A percentile compares a stretch with the other conserved stretches of the same genome.
Conservation (phyloP, 2,888 invertebrate genomes). For the Eudasyphora cyanicolor region DNA sequence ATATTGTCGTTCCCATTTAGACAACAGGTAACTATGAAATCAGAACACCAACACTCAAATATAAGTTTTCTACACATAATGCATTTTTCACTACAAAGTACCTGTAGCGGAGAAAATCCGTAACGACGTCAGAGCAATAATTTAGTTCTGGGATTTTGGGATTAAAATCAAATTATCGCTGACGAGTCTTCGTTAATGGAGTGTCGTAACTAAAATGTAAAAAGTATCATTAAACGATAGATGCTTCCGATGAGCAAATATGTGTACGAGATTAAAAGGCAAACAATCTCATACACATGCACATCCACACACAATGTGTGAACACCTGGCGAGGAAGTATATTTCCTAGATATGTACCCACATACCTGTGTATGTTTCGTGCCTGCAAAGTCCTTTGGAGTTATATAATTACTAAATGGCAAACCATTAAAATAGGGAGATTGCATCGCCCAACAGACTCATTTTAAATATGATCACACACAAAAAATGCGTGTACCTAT, state of each 20-base stretch:
- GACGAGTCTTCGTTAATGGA: neutral
- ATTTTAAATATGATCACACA: neutral
- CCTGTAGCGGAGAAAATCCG: too few relatives aligned
- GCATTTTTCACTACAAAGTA: too few relatives aligned
- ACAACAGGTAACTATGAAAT: too few relatives aligned
- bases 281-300: neutral
- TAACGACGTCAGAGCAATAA: neutral
- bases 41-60: too few relatives aligned
- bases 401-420: neutral
- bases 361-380: neutral
- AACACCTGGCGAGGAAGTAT: too few relatives aligned
- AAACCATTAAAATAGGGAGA: neutral
- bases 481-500: neutral
- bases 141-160: slow-evolving; percentile 5
- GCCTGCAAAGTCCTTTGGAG: neutral
- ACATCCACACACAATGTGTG: neutral
- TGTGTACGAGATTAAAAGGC: neutral
- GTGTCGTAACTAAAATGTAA: too few relatives aligned
- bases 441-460: neutral
- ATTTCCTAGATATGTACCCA: neutral
- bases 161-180: slow-evolving; percentile 10
- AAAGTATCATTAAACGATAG: neutral
- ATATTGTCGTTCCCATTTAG: too few relatives aligned
- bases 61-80: too few relatives aligned
- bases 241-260: neutral